A percentile compares a stretch with the other conserved stretches of the same genome.
phyloP scores from a whole-genome alignment of 2,113 vertebrate genomes.

The Tragelaphus imberbis region DNA sequence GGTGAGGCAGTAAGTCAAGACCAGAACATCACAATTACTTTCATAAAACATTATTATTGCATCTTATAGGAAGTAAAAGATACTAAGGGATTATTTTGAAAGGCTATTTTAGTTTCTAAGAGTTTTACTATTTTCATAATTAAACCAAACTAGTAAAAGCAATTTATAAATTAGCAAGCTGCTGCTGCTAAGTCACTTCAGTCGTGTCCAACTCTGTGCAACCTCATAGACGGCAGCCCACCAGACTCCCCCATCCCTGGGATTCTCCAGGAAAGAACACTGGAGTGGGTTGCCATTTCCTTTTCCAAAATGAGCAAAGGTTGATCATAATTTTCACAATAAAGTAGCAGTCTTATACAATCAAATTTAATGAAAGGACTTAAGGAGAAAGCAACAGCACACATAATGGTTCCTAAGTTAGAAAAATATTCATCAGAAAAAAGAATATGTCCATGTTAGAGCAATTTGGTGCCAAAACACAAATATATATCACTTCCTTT shows the following conservation, averaged over 20 bases:
- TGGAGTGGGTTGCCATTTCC: too few relatives aligned
- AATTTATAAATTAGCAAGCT: constrained; percentile 13
- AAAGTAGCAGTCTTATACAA: not conserved
- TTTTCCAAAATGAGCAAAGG: not conserved
- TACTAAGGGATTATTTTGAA: not conserved
- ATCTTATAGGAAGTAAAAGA: not conserved
- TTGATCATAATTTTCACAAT: constrained; percentile 20
- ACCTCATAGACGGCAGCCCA: too few relatives aligned
- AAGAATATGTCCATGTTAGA: not conserved
- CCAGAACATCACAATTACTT: not conserved
- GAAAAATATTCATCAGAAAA: not conserved
- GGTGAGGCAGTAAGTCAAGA: not conserved
- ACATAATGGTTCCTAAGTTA: not conserved
- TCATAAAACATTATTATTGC: not conserved
- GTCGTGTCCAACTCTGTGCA: rapidly evolving
- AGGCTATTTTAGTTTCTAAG: not conserved
- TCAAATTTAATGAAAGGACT: constrained; percentile 17
- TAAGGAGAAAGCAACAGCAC: not conserved
- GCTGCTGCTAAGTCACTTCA: too few relatives aligned
- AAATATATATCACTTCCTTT: not conserved
- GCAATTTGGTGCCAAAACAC: not conserved
- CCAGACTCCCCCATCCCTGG: too few relatives aligned
- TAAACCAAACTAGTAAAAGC: not conserved
- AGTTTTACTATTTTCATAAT: constrained; percentile 17
- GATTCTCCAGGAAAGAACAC: too few relatives aligned